Conservation (phyloP, 2,113 vertebrate genomes). For the Crotalus horridus region DNA sequence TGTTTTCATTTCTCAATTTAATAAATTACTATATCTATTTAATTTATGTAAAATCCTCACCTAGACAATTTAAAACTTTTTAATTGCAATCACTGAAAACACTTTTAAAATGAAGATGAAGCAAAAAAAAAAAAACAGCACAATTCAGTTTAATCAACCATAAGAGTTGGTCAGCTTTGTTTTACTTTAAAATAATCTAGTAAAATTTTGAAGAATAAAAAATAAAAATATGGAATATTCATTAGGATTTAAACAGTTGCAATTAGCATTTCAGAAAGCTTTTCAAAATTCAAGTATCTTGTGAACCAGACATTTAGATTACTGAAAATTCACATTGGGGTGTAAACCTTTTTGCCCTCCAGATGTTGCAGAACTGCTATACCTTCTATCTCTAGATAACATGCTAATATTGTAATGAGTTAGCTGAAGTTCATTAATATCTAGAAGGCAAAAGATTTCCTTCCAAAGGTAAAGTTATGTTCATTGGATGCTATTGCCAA, state of each 20-base stretch:
- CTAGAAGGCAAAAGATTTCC: background rate
- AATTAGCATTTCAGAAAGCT: background rate
- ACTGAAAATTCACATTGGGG: background rate
- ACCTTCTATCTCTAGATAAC: background rate
- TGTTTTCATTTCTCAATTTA: slow-evolving; percentile 3
- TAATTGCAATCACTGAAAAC: slow-evolving; percentile 13
- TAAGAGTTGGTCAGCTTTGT: background rate
- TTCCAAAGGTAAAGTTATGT: background rate
- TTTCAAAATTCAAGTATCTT: background rate
- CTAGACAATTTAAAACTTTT: background rate
- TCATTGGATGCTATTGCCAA: background rate
- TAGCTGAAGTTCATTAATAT: background rate
- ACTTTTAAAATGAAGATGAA: slow-evolving; percentile 12
- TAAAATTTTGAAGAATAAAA: slow-evolving; percentile 8
- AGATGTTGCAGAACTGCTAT: background rate
- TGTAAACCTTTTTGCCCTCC: background rate
- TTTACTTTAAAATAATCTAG: slow-evolving; percentile 13
- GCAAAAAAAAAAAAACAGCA: background rate
- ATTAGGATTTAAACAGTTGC: slow-evolving; percentile 9
- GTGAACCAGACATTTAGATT: slow-evolving; percentile 1
- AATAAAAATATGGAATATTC: slow-evolving; percentile 2
- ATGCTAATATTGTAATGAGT: background rate
- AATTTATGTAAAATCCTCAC: background rate
- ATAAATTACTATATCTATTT: background rate
- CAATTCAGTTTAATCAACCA: background rate